A percentile compares a stretch with the other conserved stretches of the same genome.
Evolutionary conservation across 53 echinoderm and acorn worm genomes (phyloP).

Genomic region (Holothuria leucospilota): DNA sequence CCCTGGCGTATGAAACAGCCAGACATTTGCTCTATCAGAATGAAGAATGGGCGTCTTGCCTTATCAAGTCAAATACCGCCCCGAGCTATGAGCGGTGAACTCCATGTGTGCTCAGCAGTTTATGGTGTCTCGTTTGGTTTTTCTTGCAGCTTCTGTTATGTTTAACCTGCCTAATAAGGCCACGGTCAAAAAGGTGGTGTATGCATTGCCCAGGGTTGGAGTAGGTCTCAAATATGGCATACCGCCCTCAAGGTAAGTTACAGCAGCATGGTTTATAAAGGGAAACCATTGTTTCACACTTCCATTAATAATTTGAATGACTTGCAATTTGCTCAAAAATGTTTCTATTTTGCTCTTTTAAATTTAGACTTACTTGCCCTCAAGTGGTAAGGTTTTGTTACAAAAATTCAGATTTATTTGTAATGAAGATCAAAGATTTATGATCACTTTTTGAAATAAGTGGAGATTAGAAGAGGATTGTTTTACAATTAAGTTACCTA

Average conservation of each 20-base stretch:
- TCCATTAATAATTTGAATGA: no score
- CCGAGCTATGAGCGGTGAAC: not conserved
- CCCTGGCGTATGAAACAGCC: not conserved
- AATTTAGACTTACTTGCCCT: no score
- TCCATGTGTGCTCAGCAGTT: not conserved
- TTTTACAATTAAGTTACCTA: no score
- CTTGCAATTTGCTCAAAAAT: no score
- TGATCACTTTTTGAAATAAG: no score
- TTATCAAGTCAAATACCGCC: constrained; percentile 32
- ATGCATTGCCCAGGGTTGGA: constrained; percentile 94
- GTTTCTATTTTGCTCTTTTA: no score
- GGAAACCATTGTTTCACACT: no score
- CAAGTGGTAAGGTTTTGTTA: no score
- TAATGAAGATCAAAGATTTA: no score
- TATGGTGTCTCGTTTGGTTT: constrained; percentile 26
- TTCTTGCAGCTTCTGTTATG: constrained; percentile 90
- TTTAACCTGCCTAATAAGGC: constrained; percentile 98
- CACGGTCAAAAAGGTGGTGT: constrained; percentile 99
- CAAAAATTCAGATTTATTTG: no score
- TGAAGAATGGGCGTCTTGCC: constrained; percentile 15
- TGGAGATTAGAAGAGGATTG: no score
- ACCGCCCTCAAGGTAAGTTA: constrained; percentile 91
- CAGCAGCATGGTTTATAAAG: no score
- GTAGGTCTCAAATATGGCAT: constrained; percentile 99
- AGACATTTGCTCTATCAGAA: constrained; percentile 15